phyloP scores from a whole-genome alignment of 2,888 invertebrate species.

The Diadegma fenestrale region DNA sequence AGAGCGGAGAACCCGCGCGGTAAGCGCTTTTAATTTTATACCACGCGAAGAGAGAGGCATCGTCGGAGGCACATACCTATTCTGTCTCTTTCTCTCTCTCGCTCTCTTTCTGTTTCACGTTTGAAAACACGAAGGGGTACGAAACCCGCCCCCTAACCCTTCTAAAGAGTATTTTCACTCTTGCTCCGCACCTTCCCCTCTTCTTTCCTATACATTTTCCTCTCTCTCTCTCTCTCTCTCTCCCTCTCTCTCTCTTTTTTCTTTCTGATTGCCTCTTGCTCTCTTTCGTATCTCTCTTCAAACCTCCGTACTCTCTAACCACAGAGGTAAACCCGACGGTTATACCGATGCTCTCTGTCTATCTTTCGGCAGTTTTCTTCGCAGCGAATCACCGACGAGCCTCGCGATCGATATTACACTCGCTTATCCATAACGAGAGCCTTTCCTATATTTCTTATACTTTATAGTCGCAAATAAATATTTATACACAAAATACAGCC shows the following conservation, averaged over 20 bases:
- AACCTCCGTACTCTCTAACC: slow-evolving; percentile 41
- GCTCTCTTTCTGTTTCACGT: slow-evolving; percentile 61
- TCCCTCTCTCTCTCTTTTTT: slow-evolving; percentile 60
- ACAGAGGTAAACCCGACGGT: slow-evolving; percentile 55
- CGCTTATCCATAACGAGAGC: slow-evolving; percentile 71
- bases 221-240: slow-evolving; percentile 57
- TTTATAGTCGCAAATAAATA: not conserved
- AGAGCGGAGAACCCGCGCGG: slow-evolving; percentile 61
- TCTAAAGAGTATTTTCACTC: slow-evolving; percentile 29
- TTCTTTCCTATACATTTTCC: slow-evolving; percentile 55
- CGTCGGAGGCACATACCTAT: slow-evolving; percentile 72
- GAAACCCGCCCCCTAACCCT: slow-evolving; percentile 51
- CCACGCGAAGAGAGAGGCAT: slow-evolving; percentile 71
- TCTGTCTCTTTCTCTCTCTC: slow-evolving; percentile 63
- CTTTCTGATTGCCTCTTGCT: slow-evolving; percentile 28
- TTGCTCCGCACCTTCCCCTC: slow-evolving; percentile 26
- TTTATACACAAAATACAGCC: not conserved
- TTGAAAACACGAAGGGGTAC: slow-evolving; percentile 65
- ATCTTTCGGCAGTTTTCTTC: slow-evolving; percentile 45
- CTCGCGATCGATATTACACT: slow-evolving; percentile 72
- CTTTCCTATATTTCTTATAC: slow-evolving; percentile 23
- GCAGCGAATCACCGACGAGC: slow-evolving; percentile 67
- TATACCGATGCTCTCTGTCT: slow-evolving; percentile 40
- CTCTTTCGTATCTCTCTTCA: slow-evolving; percentile 40
- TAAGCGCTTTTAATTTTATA: slow-evolving; percentile 68